A percentile compares a stretch with the other conserved stretches of the same genome.
phyloP scores from a whole-genome alignment of 2,888 invertebrate species.

The Brachyopa scutellaris region DNA sequence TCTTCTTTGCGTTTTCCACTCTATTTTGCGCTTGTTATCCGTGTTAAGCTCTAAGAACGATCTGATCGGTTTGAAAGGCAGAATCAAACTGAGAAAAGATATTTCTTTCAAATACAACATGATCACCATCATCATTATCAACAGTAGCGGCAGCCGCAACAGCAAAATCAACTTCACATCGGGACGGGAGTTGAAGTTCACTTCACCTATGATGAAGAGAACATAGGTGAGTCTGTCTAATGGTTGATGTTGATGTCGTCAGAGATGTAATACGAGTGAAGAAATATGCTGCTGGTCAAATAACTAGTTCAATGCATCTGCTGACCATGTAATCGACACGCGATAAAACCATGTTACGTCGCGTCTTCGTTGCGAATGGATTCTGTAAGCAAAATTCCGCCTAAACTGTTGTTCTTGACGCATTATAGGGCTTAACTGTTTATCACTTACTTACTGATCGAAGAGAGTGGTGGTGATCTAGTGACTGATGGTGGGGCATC shows the following conservation, averaged over 20 bases:
- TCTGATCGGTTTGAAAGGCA: conserved; percentile 66
- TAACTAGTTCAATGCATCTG: conserved; percentile 10
- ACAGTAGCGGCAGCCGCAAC: background rate
- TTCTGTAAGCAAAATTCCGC: conserved; percentile 40
- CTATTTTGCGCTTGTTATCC: conserved; percentile 45
- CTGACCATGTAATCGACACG: conserved; percentile 60
- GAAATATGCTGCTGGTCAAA: background rate
- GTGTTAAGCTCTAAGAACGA: conserved; percentile 30
- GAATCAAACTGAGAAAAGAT: conserved; percentile 66
- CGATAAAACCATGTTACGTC: conserved; percentile 39
- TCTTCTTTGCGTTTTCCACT: conserved; percentile 16
- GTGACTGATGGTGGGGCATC: background rate
- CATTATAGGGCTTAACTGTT: conserved; percentile 50
- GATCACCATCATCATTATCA: conserved; percentile 20
- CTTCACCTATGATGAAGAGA: conserved; percentile 19
- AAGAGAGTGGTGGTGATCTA: conserved; percentile 25
- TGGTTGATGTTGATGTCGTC: conserved; percentile 13
- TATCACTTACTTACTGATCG: background rate
- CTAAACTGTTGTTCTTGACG: conserved; percentile 6
- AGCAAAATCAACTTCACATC: conserved; percentile 2
- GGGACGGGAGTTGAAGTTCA: conserved; percentile 48
- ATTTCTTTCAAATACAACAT: conserved; percentile 54
- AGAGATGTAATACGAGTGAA: conserved; percentile 11
- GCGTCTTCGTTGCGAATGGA: background rate
- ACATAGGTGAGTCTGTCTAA: background rate